Evolutionary conservation across 2,888 invertebrate species (phyloP), one percentile per base, ranked within the genome.

Genomic region (Unio delphinus): DNA sequence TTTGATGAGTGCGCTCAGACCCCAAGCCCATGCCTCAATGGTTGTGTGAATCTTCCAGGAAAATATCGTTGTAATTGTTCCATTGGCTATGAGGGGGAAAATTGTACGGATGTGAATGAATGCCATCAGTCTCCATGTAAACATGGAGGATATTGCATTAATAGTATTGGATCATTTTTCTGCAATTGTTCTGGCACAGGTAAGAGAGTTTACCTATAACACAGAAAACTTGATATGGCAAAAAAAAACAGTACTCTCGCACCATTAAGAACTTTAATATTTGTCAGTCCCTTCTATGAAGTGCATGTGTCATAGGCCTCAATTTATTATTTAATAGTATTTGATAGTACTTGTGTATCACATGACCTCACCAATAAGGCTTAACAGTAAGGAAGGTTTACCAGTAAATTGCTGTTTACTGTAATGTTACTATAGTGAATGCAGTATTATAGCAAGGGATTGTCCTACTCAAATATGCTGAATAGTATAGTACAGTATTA

Each of bases 41-140:
- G 95, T 65, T 97, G 97, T 90, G 88, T 69, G n/a, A 85, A 96
- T 91, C 88, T 91, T 68, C 91, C 93, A 75, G 96, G 95, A 56
- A 92, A 91, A 54, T 87, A 74, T 73, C 57, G 55, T n/a, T 87
- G 59, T 73, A 56, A 69, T 23, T 87, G 87, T 75, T 64, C 55
- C 15, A 54, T 70, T 8, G 87, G 85, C 0, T 87, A 78, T 71
- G 70, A 74, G 80, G 92, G 92, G 18, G 86, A 87, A 23, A 85
- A 88, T 61, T 93, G 93, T 79, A 83, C 91, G 6, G 90, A 92
- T 80, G 76, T 81, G 23, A 90, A 94, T 55, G 81, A 81, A 4
- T 94, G 94, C 81, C 92, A 91, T 74, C 91, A 91, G 81, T 11
- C 55, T 8, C 83, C 86, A 1, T 87, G 87, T 74, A 30, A 78